Base-by-base conservation (phyloP, 2,113 vertebrate genomes). In the Pteropus alecto region DNA sequence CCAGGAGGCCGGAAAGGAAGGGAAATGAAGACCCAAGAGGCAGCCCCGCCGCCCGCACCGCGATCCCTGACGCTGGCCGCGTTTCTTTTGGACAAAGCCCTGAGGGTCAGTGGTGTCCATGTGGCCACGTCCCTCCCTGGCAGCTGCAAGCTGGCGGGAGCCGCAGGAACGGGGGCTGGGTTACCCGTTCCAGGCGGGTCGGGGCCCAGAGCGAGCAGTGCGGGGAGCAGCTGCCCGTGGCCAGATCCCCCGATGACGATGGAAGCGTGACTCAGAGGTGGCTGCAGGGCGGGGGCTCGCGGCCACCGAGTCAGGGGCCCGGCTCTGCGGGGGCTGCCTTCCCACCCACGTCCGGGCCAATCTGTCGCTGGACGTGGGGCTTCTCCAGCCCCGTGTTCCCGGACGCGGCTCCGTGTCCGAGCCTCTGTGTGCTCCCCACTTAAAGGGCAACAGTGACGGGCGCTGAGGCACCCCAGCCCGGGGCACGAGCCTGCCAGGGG, bases 211-310 rank as follows among this genome's bases (percentile, higher is more conserved):
- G 60, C 67, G 83, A 83, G 30, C 35, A 1, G 24, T 4, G 24
- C 7, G 58, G 58, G 21, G 4, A 35, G 78, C 51, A 38, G 78
- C 78, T 60, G 54, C 78, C 3, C 2, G 65, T 6, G 7, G 15
- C 67, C 95, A 83, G 91, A 68, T 94, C 79, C 63, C 71, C 0
- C 4, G 84, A 93, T 82, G 63, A 77, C 88, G 74, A 7, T 54
- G 97, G 98, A 97, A 96, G 89, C 73, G 33, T 8, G 56, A 94
- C 30, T 95, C 97, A 96, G 76, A 28, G 26, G 89, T 48, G 63
- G 90, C 41, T 16, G 33, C 30, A 4, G 70, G 0, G n/a, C 8
- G 60, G 81, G 78, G 78, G 51, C n/a, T 1, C 54, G 4, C 11
- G 77, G 77, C 63, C 58, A 14, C 43, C 90, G 94, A 96, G 95